Percentiles rank a stretch among this genome's conserved stretches.
These are phyloP conservation scores for Urocyon cinereoargenteus DNA, from an alignment of 2,797 vertebrate species.

Conservation along the genomic window DNA sequence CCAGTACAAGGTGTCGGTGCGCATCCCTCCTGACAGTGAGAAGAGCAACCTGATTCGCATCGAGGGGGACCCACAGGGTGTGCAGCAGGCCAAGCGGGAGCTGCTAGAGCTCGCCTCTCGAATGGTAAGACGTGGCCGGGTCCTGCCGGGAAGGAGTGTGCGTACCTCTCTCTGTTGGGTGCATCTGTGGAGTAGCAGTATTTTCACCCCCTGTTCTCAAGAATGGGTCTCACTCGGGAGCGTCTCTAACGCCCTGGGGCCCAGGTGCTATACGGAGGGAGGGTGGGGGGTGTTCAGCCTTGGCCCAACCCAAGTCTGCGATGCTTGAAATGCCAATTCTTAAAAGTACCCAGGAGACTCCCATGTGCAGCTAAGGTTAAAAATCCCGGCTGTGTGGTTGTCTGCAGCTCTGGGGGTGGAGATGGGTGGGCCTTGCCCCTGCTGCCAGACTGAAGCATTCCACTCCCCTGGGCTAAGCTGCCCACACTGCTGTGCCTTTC, in stretches of 20 bases:
- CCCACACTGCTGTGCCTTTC: not conserved
- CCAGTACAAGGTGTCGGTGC: slow-evolving; percentile 98
- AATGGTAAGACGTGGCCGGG: slow-evolving; percentile 90
- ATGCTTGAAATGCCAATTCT: not conserved
- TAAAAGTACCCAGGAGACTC: not conserved
- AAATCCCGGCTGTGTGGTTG: not conserved
- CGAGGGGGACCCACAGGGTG: slow-evolving; percentile 98
- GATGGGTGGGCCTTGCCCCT: accelerated
- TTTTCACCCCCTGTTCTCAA: not conserved
- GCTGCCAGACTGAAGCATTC: not conserved
- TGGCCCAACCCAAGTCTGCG: not conserved
- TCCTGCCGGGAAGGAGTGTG: not conserved
- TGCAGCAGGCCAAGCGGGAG: slow-evolving; percentile 99
- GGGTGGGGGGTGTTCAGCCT: not conserved
- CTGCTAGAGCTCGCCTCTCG: slow-evolving; percentile 98
- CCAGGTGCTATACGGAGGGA: too few species aligned
- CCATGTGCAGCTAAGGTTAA: not conserved
- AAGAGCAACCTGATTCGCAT: slow-evolving; percentile 99
- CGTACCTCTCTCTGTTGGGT: not conserved
- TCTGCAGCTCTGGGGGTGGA: not conserved
- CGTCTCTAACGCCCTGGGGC: not conserved
- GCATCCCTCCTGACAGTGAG: slow-evolving; percentile 98
- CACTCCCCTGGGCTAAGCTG: not conserved
- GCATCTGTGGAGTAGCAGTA: not conserved
- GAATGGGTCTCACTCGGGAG: not conserved